Evolutionary conservation across 2,113 vertebrate genomes (phyloP), one percentile per base, ranked within the genome.

Genomic region (Ptilorrhoa leucosticta): DNA sequence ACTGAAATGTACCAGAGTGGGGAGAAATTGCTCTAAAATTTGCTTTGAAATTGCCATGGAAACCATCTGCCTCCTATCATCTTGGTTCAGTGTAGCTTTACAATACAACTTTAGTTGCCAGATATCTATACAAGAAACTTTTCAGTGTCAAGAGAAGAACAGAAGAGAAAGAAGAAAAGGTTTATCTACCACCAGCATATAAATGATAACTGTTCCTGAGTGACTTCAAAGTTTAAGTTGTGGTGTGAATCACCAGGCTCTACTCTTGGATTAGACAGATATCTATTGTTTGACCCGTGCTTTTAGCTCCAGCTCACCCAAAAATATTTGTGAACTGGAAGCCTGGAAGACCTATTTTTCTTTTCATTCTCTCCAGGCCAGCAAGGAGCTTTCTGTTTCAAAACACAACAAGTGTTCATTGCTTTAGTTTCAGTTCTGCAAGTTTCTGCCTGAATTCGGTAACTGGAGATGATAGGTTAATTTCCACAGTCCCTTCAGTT

Each of bases 21-120:
- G 93, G 93, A 97, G 91, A 93, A 92, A 84, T 91, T 94, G 91
- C 44, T 93, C 61, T 83, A 91, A 95, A 92, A 84, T 94, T 84
- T 77, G 15, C 68, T 92, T 77, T 64, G 40, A 80, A 48, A 58
- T 95, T 89, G 31, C 61, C 85, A 94, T 79, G 77, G 87, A 95
- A 94, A 87, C 57, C 19, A 20, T 75, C 48, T 86, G 27, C 45
- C 61, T 87, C 28, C 28, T 76, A 30, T 68, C 37, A 15, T 81
- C 44, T 39, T 61, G 47, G 23, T 60, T 91, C 48, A 51, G n/a
- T 22, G 31, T 64, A 54, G 27, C 27, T 91, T 83, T 92, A 35
- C 37, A 69, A 70, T 26, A 65, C 65, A 58, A 21, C 15, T 85
- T 85, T 47, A 63, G 30, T n/a, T 83, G 42, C 13, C 33, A 39